Percentiles rank a stretch among this genome's conserved stretches.
Conservation (phyloP, 2,113 vertebrate species). For the Ochotona curzoniae region DNA sequence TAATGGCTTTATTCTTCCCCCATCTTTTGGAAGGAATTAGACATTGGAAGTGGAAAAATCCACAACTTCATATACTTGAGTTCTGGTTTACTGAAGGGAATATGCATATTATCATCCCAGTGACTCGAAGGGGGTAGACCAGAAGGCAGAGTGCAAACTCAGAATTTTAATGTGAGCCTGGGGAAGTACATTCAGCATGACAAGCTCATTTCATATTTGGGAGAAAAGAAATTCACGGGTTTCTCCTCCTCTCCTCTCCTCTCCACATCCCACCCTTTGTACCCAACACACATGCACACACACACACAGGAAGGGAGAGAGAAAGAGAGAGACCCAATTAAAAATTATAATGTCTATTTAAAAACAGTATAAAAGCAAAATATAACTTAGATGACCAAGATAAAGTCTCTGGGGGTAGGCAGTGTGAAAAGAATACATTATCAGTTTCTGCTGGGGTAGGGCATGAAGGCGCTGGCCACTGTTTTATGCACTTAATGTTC, state of each 20-base stretch:
- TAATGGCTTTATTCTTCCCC: not conserved
- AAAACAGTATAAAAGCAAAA: constrained; percentile 23
- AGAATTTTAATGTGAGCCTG: constrained; percentile 12
- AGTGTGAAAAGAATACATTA: not conserved
- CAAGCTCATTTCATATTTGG: not conserved
- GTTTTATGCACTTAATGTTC: not conserved
- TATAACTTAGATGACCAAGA: constrained; percentile 21
- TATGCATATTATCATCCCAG: not conserved
- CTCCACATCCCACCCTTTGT: too few species aligned
- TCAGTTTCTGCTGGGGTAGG: not conserved
- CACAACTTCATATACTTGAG: not conserved
- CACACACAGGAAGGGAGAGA: not conserved
- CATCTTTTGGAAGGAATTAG: not conserved
- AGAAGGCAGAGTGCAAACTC: not conserved
- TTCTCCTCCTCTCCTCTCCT: not conserved
- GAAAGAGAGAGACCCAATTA: constrained; percentile 14
- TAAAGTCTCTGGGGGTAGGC: not conserved
- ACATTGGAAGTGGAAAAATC: not conserved
- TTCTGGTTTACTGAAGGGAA: constrained; percentile 29
- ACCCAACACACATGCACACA: not conserved
- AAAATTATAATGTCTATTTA: not conserved
- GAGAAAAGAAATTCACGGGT: not conserved
- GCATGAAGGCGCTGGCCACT: not conserved
- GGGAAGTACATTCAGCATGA: not conserved
- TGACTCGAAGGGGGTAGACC: not conserved